Evolutionary conservation across 2,797 vertebrate species (phyloP), one percentile per base, ranked within the genome.

Genomic region (Orestias chungarensis): DNA sequence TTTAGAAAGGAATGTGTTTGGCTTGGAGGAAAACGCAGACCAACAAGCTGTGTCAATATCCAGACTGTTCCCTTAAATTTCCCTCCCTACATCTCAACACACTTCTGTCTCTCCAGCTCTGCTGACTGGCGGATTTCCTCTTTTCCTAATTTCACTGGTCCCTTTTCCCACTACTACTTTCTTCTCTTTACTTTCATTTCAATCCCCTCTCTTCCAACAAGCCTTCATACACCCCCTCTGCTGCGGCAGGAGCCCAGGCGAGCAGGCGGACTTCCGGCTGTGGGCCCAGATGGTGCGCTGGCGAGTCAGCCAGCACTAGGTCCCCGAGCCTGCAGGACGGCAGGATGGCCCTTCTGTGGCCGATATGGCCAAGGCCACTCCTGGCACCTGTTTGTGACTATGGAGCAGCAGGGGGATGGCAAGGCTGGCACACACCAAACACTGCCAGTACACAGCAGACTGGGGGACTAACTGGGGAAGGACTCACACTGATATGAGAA

Each of bases 301-400:
- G 90, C 88, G 78, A 91, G 86, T 81, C 80, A 82, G 90, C 89
- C 89, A 89, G 89, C 86, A 87, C 83, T 88, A 86, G 89, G 87
- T 91, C 89, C 88, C 87, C 71, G 88, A 87, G 91, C 87, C 88
- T 81, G 90, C 92, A 87, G 93, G 92, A 93, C 81, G 85, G 87
- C 92, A 93, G 91, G 85, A 89, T 86, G 70, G 91, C 86, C 92
- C 93, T 93, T 94, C 93, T 94, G 92, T 91, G 91, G 91, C 93
- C 90, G 90, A 94, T 91, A 94, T 95, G 93, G 91, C 91, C 83
- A 33, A 83, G 89, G 91, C 90, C 86, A 74, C 81, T 87, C 81
- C 91, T 93, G 90, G 92, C 92, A 93, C 92, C 89, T 84, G 91
- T 84, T 84, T 85, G 88, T 87, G 89, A 87, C 88, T 83, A 82